Evolutionary conservation across 2,797 vertebrate species (phyloP).

Genomic region (Propithecus perrieri): DNA sequence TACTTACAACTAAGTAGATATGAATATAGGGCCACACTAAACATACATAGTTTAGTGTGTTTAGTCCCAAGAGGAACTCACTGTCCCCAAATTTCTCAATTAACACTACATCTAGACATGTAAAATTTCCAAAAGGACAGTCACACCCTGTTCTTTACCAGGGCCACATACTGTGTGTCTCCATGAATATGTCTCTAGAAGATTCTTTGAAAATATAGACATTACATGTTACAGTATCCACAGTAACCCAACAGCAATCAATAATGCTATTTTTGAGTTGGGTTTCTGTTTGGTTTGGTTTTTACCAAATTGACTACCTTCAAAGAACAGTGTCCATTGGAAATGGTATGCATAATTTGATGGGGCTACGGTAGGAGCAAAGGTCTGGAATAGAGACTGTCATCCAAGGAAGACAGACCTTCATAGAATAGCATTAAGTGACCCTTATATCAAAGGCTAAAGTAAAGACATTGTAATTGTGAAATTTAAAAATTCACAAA

Average conservation of each 20-base stretch:
- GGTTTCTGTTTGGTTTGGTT: not conserved
- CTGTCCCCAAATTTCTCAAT: not conserved
- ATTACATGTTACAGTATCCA: not conserved
- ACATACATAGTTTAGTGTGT: not conserved
- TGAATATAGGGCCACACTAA: not conserved
- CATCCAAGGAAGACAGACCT: not conserved
- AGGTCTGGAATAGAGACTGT: not conserved
- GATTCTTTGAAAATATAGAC: not conserved
- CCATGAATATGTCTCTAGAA: not conserved
- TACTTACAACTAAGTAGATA: not conserved
- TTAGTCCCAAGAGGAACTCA: not conserved
- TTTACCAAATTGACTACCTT: not conserved
- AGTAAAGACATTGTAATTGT: not conserved
- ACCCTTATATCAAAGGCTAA: not conserved
- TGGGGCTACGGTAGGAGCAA: not conserved
- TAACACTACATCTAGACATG: not conserved
- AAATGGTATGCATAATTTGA: not conserved
- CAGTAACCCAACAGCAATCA: not conserved
- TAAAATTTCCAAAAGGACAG: not conserved
- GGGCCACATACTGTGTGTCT: not conserved
- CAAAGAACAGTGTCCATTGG: not conserved
- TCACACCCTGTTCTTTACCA: not conserved
- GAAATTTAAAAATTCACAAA: conserved; percentile 17
- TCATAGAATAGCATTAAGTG: not conserved
- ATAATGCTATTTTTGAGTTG: not conserved